These are phyloP conservation scores for Furcifer pardalis DNA, from an alignment of 2,797 vertebrate species.

Conservation along the genomic window DNA sequence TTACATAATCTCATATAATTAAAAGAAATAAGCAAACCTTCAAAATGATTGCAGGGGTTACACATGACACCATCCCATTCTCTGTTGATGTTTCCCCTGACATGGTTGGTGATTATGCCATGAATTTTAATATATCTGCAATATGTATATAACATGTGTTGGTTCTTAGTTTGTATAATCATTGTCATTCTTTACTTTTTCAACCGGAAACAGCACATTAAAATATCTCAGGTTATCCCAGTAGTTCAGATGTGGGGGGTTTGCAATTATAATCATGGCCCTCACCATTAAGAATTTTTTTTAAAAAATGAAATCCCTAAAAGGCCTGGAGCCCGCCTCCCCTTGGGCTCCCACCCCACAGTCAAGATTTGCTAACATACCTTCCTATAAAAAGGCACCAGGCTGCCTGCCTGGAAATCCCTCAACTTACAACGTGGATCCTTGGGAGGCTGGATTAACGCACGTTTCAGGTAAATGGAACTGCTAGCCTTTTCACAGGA, in stretches of 20 bases:
- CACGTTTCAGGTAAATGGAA: constrained; percentile 27
- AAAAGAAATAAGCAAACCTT: background rate
- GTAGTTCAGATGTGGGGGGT: background rate
- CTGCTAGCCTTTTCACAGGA: background rate
- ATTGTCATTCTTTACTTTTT: background rate
- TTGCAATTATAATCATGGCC: background rate
- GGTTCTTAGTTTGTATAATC: background rate
- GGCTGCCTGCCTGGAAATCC: background rate
- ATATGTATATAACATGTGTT: background rate
- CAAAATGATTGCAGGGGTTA: background rate
- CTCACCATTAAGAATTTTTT: background rate
- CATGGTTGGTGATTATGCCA: background rate
- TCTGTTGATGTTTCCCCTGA: background rate
- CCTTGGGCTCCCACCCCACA: constrained; percentile 6
- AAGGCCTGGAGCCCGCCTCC: constrained; percentile 8
- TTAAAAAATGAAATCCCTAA: background rate
- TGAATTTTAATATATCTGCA: background rate
- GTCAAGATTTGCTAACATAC: constrained; percentile 7
- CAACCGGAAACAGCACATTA: background rate
- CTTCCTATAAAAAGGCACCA: constrained; percentile 34
- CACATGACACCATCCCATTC: no score
- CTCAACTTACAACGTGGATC: constrained; percentile 13
- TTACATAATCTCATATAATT: background rate
- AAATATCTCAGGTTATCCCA: background rate
- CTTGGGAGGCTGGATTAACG: background rate